Conservation (phyloP, 2,888 invertebrate genomes). For the Hydriomena furcata region DNA sequence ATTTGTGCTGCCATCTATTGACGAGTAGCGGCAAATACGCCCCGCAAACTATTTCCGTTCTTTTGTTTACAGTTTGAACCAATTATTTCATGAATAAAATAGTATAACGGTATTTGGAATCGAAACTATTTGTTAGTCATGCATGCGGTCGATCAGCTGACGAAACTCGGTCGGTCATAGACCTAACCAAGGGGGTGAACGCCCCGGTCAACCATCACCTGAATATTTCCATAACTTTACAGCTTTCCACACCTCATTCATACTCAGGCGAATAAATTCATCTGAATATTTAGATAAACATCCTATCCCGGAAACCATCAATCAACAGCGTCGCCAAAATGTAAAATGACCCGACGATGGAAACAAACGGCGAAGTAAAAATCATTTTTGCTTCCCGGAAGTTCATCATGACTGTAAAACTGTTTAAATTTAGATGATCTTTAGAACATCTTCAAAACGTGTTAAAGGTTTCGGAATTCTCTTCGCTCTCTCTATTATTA, state of each 20-base stretch:
- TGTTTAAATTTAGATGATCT: background rate
- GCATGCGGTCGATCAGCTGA: slow-evolving; percentile 69
- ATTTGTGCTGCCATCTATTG: slow-evolving; percentile 46
- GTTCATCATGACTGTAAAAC: background rate
- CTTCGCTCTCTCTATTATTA: no score
- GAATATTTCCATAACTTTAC: slow-evolving; percentile 67
- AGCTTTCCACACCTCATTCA: slow-evolving; percentile 67
- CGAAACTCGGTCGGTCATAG: slow-evolving; percentile 76
- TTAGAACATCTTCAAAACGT: no score
- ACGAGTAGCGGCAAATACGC: slow-evolving; percentile 37
- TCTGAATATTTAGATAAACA: slow-evolving; percentile 66
- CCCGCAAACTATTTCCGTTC: background rate
- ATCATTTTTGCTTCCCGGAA: slow-evolving; percentile 4
- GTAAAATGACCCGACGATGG: slow-evolving; percentile 10
- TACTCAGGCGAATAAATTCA: slow-evolving; percentile 63
- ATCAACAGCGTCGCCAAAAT: slow-evolving; percentile 37
- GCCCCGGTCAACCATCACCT: slow-evolving; percentile 64
- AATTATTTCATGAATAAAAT: slow-evolving; percentile 25
- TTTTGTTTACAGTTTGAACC: slow-evolving; percentile 24
- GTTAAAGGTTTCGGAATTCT: no score
- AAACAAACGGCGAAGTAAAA: slow-evolving; percentile 37
- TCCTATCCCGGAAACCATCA: slow-evolving; percentile 59
- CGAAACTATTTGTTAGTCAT: slow-evolving; percentile 56
- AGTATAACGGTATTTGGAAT: slow-evolving; percentile 49
- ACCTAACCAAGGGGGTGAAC: slow-evolving; percentile 66